Evolutionary conservation across 1,140 invertebrate species (phyloP).

Genomic region (Temnothorax curvispinosus): DNA sequence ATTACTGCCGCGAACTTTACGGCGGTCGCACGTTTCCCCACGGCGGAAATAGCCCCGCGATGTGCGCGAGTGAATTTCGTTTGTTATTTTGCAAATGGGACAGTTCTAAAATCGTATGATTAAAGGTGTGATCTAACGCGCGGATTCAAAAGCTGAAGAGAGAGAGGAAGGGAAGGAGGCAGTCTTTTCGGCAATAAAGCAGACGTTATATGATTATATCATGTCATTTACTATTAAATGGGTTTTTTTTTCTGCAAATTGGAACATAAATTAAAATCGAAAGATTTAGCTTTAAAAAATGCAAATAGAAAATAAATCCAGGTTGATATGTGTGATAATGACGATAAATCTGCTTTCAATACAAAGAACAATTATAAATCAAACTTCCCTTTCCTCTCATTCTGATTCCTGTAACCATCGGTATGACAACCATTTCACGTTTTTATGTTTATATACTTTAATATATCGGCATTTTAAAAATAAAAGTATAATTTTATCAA

Average conservation of each 20-base stretch:
- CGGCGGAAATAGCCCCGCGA: slow-evolving; percentile 47
- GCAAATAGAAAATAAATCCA: background rate
- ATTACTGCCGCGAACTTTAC: slow-evolving; percentile 30
- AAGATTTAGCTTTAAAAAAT: background rate
- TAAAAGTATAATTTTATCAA: background rate
- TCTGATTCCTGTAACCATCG: background rate
- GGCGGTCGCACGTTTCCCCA: slow-evolving; percentile 7
- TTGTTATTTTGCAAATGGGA: slow-evolving; percentile 47
- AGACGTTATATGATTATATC: background rate
- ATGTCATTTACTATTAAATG: background rate
- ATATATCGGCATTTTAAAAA: background rate
- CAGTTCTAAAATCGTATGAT: slow-evolving; percentile 46
- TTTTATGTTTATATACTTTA: background rate
- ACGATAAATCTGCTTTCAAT: too few species aligned
- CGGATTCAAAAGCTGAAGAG: background rate
- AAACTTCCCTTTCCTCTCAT: background rate
- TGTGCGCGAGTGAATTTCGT: slow-evolving; percentile 38
- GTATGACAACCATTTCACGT: background rate
- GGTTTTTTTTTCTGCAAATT: background rate
- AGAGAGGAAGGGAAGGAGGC: background rate
- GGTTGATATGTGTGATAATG: background rate
- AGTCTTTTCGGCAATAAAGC: background rate
- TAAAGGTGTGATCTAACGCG: slow-evolving; percentile 33
- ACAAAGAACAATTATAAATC: background rate
- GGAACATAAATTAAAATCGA: background rate